Evolutionary conservation across 2,797 vertebrate genomes (phyloP), one percentile per base, ranked within the genome.

Genomic region (Nothura maculosa): DNA sequence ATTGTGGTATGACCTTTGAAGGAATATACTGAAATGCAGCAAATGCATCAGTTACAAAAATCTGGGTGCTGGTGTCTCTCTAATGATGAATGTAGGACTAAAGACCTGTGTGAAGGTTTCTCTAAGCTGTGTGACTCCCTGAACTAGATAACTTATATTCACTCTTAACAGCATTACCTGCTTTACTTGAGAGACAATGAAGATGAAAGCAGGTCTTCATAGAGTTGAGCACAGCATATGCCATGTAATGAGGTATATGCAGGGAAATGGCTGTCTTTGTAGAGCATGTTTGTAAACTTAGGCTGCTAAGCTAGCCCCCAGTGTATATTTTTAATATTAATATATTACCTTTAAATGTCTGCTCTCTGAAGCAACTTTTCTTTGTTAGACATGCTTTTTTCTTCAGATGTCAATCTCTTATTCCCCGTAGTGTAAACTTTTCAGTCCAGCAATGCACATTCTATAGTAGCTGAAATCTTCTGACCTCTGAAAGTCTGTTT

Each of bases 321-420:
- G 55, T 36, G 68, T 25, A 63, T 89, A 78, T 84, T 85, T 90
- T 95, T 85, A 79, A 45, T n/a, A 90, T 91, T 96, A 95, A 90
- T 27, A 66, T 22, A 95, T 66, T 27, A 20, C 83, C 92, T 95
- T 83, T 57, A 93, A 94, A 95, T 43, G 61, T 87, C 22, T 19
- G 24, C 8, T 83, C 43, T 93, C 85, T 85, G 62, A 94, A 78
- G 19, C 34, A 85, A 68, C 45, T 84, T 92, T 84, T 88, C 64
- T 77, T 86, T 89, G 76, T 15, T 72, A 82, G 50, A 62, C 7
- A 6, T 5, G 19, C 2, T 7, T 48, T 25, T 34, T 12, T 27
- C 36, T 64, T 78, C 34, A 48, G 48, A 61, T 67, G 68, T 70
- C 92, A 87, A 12, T 91, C 90, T 76, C 18, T 50, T 58, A 63